Evolutionary conservation across 2,888 invertebrate species (phyloP), one percentile per base, ranked within the genome.

Genomic region (Drosophila formosana): DNA sequence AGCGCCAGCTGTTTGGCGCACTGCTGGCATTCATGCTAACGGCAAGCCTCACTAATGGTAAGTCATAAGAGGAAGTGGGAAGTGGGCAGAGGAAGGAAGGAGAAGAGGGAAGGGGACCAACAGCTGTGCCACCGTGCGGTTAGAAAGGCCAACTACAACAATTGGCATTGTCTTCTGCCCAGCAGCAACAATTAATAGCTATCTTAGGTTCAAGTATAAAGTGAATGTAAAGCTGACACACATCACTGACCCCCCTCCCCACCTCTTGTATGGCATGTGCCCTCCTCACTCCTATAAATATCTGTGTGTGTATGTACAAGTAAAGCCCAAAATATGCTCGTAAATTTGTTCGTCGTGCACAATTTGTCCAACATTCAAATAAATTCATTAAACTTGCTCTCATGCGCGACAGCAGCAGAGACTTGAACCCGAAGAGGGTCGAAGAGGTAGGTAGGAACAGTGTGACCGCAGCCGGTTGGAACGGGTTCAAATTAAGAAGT

Each of bases 321-420:
- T 61, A 78, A 62, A 61, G 37, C 50, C 68, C 52, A 72, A 72
- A 72, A 66, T 72, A 82, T 75, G 82, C 70, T 89, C 89, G 82
- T 85, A 85, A 85, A 85, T 85, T 80, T 80, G 75, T 71, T 82
- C 85, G 88, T 86, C 89, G 86, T 88, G 89, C 82, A 88, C 85
- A 86, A 86, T 89, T 86, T 86, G 85, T 86, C 85, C 88, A 89
- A 85, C 88, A 86, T 86, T 85, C 86, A 89, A 88, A 86, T 86
- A 86, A 86, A 86, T 89, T 89, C 88, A 86, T 89, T 89, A 85
- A 88, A 87, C 81, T 78, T 74, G 74, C 78, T 78, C 78, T 65
- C 70, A 62, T 73, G 61, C 67, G 47, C 58, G 70, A 68, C 57
- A 66, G 60, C 57, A 75, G 67, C 43, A 58, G 56, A 79, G 70